Conservation (phyloP, 2,888 invertebrate genomes). For the Metallyticus violacea region DNA sequence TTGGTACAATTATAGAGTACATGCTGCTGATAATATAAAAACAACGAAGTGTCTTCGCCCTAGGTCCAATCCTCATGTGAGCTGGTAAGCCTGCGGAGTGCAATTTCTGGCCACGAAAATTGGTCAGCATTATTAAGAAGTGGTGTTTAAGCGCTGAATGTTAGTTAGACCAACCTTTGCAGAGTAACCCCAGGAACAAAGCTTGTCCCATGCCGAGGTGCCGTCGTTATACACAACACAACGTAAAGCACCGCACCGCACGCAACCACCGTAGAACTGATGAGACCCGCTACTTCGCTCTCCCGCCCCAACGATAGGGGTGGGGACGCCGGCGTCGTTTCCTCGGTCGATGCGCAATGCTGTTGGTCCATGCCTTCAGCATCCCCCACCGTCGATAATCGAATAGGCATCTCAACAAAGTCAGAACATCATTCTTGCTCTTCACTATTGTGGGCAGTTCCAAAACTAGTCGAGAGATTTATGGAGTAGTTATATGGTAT, state of each 20-base stretch:
- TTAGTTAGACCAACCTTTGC: background rate
- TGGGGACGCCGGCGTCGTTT: background rate
- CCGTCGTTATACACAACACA: background rate
- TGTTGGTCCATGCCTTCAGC: background rate
- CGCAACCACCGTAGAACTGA: background rate
- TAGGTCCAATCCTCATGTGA: no score
- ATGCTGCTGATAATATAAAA: no score
- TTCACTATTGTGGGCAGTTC: background rate
- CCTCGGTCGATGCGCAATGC: background rate
- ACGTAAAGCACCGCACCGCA: background rate
- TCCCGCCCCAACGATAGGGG: background rate
- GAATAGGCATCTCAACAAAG: background rate
- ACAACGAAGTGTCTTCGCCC: no score
- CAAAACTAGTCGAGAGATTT: background rate
- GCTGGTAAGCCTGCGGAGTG: no score
- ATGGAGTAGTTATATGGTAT: no score
- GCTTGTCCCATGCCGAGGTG: background rate
- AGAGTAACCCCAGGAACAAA: background rate
- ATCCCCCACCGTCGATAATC: background rate
- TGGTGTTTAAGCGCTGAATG: background rate
- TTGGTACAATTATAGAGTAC: no score
- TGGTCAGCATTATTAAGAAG: background rate
- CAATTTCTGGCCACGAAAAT: background rate
- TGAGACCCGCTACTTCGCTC: background rate
- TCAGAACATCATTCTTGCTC: background rate